Conservation (phyloP, 1,140 invertebrate genomes). For the Carposina sasakii region DNA sequence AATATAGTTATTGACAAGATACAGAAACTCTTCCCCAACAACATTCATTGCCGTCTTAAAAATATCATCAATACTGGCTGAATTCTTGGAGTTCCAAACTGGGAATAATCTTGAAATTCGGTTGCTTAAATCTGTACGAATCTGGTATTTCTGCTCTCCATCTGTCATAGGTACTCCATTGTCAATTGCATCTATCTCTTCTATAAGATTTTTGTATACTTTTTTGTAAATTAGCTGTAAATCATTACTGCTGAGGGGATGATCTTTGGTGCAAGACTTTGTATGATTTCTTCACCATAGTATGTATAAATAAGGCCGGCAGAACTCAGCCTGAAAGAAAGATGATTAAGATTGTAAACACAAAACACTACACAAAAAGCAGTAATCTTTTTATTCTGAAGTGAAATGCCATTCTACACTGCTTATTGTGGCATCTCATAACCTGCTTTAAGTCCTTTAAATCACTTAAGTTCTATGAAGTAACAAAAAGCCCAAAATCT, state of each 20-base stretch:
- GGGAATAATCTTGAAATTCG: constrained; percentile 89
- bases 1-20: constrained; percentile 79
- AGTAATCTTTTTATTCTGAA: too few species aligned
- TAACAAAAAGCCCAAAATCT: too few species aligned
- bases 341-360: too few species aligned
- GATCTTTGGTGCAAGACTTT: constrained; percentile 65
- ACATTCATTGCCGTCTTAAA: constrained; percentile 86
- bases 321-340: constrained; percentile 87
- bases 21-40: constrained; percentile 87
- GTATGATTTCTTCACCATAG: constrained; percentile 89
- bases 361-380: too few species aligned
- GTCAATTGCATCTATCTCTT: constrained; percentile 97
- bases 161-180: constrained; percentile 90
- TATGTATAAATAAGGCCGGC: constrained; percentile 95
- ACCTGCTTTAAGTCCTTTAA: too few species aligned
- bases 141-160: constrained; percentile 85
- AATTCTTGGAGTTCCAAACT: constrained; percentile 84
- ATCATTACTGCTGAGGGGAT: constrained; percentile 67
- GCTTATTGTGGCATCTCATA: too few species aligned
- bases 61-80: constrained; percentile 70
- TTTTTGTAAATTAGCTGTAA: constrained; percentile 82
- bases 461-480: too few species aligned
- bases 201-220: constrained; percentile 92
- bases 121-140: constrained; percentile 84
- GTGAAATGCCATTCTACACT: too few species aligned